phyloP scores from a whole-genome alignment of 2,888 invertebrate species.

The Anodontia alba region DNA sequence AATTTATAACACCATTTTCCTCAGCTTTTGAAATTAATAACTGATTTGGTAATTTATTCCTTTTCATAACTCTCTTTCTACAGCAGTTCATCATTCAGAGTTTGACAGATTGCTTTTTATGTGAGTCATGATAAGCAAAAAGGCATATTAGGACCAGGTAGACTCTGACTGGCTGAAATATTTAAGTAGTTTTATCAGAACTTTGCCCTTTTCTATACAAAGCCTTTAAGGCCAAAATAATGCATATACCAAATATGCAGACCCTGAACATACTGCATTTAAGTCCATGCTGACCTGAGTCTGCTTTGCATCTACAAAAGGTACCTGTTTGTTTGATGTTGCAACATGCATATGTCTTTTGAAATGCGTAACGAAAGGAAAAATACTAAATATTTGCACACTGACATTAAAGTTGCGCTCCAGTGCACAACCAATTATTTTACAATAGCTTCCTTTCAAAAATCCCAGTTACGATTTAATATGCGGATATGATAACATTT shows the following conservation, averaged over 20 bases:
- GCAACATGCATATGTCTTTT: background rate
- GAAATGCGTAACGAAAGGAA: constrained; percentile 16
- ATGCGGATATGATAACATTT: constrained; percentile 17
- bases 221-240: too few species aligned
- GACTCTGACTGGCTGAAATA: too few species aligned
- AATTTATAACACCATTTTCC: constrained; percentile 48
- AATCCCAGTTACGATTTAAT: constrained; percentile 16
- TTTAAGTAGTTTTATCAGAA: too few species aligned
- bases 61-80: constrained; percentile 22
- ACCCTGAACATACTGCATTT: too few species aligned
- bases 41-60: constrained; percentile 60
- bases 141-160: too few species aligned
- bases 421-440: constrained; percentile 12
- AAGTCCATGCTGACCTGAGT: too few species aligned
- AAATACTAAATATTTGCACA: constrained; percentile 21
- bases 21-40: constrained; percentile 53
- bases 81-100: background rate
- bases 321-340: too few species aligned
- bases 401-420: background rate
- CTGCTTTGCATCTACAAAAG: too few species aligned
- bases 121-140: too few species aligned
- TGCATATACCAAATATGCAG: too few species aligned
- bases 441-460: constrained; percentile 9
- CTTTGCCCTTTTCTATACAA: too few species aligned
- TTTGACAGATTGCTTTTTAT: constrained; percentile 12